Base-by-base conservation (phyloP, 2,113 vertebrate species). In the Trichomycterus rosablanca region DNA sequence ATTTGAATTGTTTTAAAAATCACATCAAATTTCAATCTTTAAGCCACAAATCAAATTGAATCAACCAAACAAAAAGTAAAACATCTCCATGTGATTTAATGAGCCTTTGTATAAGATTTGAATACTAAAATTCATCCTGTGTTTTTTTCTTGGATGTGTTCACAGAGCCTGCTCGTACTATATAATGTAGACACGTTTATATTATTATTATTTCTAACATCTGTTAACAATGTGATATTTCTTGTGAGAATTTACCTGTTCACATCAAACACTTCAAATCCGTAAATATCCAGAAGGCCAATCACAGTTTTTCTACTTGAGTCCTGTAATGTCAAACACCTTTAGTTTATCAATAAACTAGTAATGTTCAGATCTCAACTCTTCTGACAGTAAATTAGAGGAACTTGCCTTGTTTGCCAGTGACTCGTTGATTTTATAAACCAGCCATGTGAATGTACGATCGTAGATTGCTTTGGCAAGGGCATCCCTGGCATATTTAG, bases 181-280 rank as follows among this genome's bases (percentile, higher is more conserved):
- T 43, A 11, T 30, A 51, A n/a, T 20, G 3, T 51, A 32, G 2
- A 54, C 11, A 42, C 34, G 35, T 14, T 22, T 39, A 51, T 35
- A 24, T 14, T 26, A 53, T 59, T 15, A 14, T 7, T 10, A 57
- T 66, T 66, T 51, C 22, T 24, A 49, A 39, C n/a, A 16, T 34
- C 32, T 59, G 45, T 34, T 8, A 20, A 32, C 20, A 35, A 20
- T 16, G 10, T 35, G 20, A 14, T 1, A 51, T 1, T 24, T 7
- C n/a, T 49, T 30, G 26, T 7, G 7, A 3, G 7, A 7, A 3
- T 16, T 28, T 67, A 94, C 95, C 95, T 95, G 77, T 98, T 98
- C 7, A 91, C 90, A 68, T 93, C 92, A 40, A 98, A 94, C 54
- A 98, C 95, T 74, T 98, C 95, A 76, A 98, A 98, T 7, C 95